Conservation (phyloP, 2,797 vertebrate species). For the Hybognathus amarus region DNA sequence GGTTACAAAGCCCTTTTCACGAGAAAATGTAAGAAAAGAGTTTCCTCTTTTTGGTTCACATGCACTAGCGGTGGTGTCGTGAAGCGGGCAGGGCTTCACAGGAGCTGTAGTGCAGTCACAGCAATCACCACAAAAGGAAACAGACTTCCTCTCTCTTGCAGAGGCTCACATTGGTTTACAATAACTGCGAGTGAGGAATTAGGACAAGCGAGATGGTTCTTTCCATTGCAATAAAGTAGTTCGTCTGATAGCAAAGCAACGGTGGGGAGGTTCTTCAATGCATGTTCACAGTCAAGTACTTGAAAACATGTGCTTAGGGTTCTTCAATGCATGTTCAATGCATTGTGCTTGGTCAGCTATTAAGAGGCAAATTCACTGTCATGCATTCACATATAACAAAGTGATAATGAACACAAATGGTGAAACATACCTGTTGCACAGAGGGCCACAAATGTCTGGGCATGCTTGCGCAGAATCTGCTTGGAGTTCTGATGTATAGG, state of each 20-base stretch:
- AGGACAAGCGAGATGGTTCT: conserved; percentile 52
- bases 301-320: too few relatives aligned
- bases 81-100: conserved; percentile 45
- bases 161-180: conserved; percentile 61
- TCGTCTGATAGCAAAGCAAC: conserved; percentile 38
- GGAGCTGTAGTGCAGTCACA: conserved; percentile 52
- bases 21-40: conserved; percentile 20
- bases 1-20: conserved; percentile 10
- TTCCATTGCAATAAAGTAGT: conserved; percentile 55
- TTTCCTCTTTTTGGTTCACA: conserved; percentile 44
- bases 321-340: not conserved
- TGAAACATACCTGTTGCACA: conserved; percentile 92
- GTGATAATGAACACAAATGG: not conserved
- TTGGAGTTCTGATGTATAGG: conserved; percentile 89
- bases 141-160: conserved; percentile 58
- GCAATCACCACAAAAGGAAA: conserved; percentile 63
- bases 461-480: conserved; percentile 96
- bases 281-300: not conserved
- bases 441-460: conserved; percentile 97
- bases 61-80: conserved; percentile 23
- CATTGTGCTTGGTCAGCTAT: not conserved
- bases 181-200: conserved; percentile 59
- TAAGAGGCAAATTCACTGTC: not conserved
- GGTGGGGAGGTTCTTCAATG: not conserved
- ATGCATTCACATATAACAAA: not conserved